These are phyloP conservation scores for Tragelaphus buxtoni DNA, from an alignment of 2,113 vertebrate species.

Conservation along the genomic window DNA sequence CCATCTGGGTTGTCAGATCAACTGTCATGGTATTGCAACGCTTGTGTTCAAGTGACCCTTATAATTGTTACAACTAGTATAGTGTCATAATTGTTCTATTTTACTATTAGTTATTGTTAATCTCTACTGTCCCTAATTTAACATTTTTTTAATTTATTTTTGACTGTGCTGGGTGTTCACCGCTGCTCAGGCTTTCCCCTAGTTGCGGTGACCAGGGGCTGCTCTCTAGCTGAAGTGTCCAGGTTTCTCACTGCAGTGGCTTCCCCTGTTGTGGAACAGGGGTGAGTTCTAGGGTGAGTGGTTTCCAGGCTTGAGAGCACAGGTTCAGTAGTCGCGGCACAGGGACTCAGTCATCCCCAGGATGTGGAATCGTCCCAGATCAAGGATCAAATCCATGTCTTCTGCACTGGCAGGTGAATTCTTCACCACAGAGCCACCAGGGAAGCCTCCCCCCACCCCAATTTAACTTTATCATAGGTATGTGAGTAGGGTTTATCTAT, in stretches of 20 bases:
- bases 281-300: not conserved
- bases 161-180: not conserved
- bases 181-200: not conserved
- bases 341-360: not conserved
- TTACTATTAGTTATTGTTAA: not conserved
- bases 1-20: not conserved
- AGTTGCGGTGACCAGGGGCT: not conserved
- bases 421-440: not conserved
- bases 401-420: not conserved
- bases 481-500: not conserved
- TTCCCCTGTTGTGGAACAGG: not conserved
- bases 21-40: not conserved
- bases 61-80: not conserved
- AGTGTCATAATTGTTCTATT: not conserved
- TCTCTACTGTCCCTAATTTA: not conserved
- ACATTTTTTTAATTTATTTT: accelerated
- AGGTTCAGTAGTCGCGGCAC: not conserved
- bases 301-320: not conserved
- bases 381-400: not conserved
- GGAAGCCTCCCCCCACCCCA: not conserved
- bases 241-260: not conserved
- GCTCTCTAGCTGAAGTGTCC: not conserved
- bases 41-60: not conserved
- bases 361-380: not conserved
- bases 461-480: not conserved